These are phyloP conservation scores for Petroica traversi DNA, from an alignment of 2,113 vertebrate species.

Conservation along the genomic window DNA sequence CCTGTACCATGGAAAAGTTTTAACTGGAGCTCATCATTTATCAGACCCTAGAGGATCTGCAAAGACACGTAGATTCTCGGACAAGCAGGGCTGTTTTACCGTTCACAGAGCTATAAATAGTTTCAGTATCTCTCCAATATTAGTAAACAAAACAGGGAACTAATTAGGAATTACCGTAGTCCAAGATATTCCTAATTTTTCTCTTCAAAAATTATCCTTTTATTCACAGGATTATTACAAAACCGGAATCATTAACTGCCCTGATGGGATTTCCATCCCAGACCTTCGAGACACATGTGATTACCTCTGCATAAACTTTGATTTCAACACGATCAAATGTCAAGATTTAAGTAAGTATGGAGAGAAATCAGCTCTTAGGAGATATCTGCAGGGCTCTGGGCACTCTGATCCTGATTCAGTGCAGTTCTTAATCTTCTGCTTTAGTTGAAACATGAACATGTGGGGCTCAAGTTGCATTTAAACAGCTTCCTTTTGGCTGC, in stretches of 20 bases:
- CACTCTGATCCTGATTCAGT: neutral
- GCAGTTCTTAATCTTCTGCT: neutral
- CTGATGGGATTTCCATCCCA: conserved; percentile 80
- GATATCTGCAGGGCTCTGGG: neutral
- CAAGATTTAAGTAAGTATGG: conserved; percentile 81
- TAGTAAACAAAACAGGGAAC: neutral
- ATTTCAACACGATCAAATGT: conserved; percentile 83
- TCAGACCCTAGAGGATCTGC: neutral
- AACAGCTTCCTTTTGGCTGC: neutral
- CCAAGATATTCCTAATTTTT: neutral
- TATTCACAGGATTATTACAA: conserved; percentile 81
- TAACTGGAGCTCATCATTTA: neutral
- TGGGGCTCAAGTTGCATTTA: neutral
- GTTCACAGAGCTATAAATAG: neutral
- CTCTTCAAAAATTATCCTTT: neutral
- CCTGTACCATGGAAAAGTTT: neutral
- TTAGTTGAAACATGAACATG: neutral
- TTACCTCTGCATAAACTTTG: conserved; percentile 85
- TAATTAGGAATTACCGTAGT: neutral
- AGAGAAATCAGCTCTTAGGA: neutral
- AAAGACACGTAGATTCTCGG: accelerated
- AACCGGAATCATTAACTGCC: conserved; percentile 81
- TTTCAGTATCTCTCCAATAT: neutral
- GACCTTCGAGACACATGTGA: conserved; percentile 82
- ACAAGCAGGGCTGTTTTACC: neutral